Evolutionary conservation across 2,888 invertebrate species (phyloP).

Genomic region (Drosophila merina): DNA sequence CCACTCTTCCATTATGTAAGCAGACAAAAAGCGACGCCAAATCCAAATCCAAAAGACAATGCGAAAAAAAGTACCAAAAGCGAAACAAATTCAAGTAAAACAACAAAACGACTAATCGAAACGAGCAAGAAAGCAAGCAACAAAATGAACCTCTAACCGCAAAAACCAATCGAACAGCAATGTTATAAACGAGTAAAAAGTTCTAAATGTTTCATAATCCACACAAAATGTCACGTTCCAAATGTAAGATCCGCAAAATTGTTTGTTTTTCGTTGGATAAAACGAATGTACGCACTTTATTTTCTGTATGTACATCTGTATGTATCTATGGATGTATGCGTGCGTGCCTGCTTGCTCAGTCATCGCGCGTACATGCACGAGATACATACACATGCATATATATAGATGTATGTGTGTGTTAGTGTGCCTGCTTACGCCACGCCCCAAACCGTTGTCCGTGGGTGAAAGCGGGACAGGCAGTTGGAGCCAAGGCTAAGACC

Average conservation of each 20-base stretch:
- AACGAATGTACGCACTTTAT: slow-evolving; percentile 8
- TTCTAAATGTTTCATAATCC: neutral
- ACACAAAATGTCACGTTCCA: neutral
- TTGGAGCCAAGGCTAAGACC: neutral
- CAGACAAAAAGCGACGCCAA: slow-evolving; percentile 57
- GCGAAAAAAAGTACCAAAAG: slow-evolving; percentile 51
- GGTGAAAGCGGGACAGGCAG: slow-evolving; percentile 9
- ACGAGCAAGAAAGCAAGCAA: neutral
- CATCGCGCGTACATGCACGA: slow-evolving; percentile 6
- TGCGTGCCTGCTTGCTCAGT: neutral
- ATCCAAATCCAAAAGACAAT: slow-evolving; percentile 30
- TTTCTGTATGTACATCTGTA: slow-evolving; percentile 9
- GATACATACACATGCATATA: slow-evolving; percentile 5
- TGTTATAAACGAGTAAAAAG: slow-evolving; percentile 69
- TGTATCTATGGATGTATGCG: neutral
- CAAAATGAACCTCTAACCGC: slow-evolving; percentile 43
- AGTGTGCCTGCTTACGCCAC: slow-evolving; percentile 4
- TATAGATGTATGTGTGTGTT: slow-evolving; percentile 1
- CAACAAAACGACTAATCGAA: slow-evolving; percentile 26
- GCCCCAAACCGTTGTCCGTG: slow-evolving; percentile 15
- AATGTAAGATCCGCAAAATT: slow-evolving; percentile 15
- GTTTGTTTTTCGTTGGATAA: slow-evolving; percentile 22
- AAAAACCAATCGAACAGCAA: slow-evolving; percentile 63
- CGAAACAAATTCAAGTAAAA: slow-evolving; percentile 58
- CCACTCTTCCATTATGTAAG: slow-evolving; percentile 73